These are phyloP conservation scores for Ageneiosus marmoratus DNA, from an alignment of 2,113 vertebrate species.

Conservation along the genomic window DNA sequence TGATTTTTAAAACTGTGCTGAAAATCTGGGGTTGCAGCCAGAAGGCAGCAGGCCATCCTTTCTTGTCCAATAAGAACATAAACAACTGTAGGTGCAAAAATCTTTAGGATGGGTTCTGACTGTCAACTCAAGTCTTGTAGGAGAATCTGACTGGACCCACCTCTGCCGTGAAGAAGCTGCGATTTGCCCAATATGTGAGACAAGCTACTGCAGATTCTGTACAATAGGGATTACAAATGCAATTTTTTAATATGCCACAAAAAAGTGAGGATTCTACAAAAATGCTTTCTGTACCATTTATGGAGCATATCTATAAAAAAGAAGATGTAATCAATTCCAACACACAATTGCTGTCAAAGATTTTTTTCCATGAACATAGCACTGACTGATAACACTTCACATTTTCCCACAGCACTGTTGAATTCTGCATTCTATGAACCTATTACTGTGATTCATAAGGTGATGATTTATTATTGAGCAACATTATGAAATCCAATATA, in stretches of 20 bases:
- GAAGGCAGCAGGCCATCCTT: neutral
- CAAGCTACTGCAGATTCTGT: neutral
- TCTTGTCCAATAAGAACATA: neutral
- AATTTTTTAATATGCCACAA: neutral
- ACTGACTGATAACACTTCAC: neutral
- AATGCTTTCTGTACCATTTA: neutral
- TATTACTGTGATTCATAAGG: too few species aligned
- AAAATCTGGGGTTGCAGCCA: neutral
- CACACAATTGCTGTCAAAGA: neutral
- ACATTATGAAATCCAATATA: too few species aligned
- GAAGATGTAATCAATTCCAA: neutral
- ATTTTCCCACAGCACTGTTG: neutral
- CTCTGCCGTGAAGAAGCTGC: neutral
- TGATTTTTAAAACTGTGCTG: neutral
- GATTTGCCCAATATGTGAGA: neutral
- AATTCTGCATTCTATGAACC: neutral
- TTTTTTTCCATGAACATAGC: neutral
- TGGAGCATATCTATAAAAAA: too few species aligned
- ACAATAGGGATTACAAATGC: too few species aligned
- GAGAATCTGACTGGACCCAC: neutral
- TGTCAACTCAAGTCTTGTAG: neutral
- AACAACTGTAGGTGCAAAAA: neutral
- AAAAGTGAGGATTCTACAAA: neutral
- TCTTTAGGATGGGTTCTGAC: neutral
- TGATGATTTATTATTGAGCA: too few species aligned